A percentile compares a stretch with the other conserved stretches of the same genome.
phyloP scores from a whole-genome alignment of 2,113 vertebrate genomes.

The Kryptolebias marmoratus region DNA sequence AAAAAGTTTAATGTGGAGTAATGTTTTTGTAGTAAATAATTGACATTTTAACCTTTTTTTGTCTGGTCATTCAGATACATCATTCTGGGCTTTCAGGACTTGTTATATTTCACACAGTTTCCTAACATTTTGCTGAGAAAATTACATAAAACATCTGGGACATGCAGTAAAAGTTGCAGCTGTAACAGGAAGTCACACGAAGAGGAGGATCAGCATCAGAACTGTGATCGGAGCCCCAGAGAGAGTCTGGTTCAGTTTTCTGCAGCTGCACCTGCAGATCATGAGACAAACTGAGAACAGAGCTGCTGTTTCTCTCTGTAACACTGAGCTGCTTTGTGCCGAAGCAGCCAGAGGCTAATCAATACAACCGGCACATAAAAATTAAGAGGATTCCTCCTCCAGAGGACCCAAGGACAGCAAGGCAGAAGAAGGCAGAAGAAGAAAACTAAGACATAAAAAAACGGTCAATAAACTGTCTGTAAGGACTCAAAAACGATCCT shows the following conservation, averaged over 20 bases:
- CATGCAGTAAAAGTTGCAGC: neutral
- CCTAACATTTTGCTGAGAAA: too few relatives aligned
- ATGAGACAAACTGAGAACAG: slow-evolving; percentile 30
- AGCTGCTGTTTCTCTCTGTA: slow-evolving; percentile 22
- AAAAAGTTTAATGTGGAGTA: too few relatives aligned
- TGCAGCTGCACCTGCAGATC: slow-evolving; percentile 43
- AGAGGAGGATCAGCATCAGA: neutral
- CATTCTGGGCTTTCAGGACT: too few relatives aligned
- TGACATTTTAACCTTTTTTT: too few relatives aligned
- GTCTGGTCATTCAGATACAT: too few relatives aligned
- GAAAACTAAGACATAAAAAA: neutral
- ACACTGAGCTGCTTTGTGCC: slow-evolving; percentile 31
- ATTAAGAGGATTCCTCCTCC: neutral
- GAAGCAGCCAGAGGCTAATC: neutral
- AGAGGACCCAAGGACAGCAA: neutral
- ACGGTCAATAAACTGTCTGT: too few relatives aligned
- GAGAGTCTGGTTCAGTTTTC: neutral
- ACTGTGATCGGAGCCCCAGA: neutral
- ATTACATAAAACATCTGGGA: too few relatives aligned
- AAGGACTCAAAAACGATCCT: too few relatives aligned
- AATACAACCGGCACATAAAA: neutral
- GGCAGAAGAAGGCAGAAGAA: neutral
- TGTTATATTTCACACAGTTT: too few relatives aligned
- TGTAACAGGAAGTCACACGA: too few relatives aligned
- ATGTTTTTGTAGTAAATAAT: too few relatives aligned